Percentiles rank a stretch among this genome's conserved stretches.
Conservation (phyloP, 2,888 invertebrate species). For the Orchesella flavescens region DNA sequence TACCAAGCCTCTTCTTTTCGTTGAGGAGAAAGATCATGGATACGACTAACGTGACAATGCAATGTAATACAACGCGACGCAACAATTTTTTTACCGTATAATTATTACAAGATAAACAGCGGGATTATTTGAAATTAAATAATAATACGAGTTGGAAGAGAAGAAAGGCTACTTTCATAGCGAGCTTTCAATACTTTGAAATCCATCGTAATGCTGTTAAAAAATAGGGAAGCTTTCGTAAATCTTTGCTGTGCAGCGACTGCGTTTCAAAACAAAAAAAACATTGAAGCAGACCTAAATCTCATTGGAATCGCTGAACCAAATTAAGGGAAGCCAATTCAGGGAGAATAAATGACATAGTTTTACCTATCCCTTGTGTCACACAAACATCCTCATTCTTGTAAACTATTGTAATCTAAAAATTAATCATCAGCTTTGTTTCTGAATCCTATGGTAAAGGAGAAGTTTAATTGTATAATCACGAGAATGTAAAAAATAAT, state of each 20-base stretch:
- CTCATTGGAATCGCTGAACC: too few species aligned
- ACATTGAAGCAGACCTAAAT: too few species aligned
- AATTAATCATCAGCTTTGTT: not conserved
- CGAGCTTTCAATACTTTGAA: too few species aligned
- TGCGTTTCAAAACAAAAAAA: too few species aligned
- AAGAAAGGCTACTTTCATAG: not conserved
- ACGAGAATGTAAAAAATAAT: slow-evolving; percentile 38
- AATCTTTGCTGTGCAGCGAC: too few species aligned
- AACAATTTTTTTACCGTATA: not conserved
- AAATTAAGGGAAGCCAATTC: too few species aligned
- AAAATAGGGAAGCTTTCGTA: too few species aligned
- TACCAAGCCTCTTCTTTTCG: not conserved
- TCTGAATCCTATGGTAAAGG: not conserved
- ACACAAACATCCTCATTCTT: too few species aligned
- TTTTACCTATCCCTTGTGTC: too few species aligned
- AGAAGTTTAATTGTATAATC: not conserved
- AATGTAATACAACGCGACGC: not conserved
- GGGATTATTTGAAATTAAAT: not conserved
- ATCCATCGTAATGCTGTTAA: too few species aligned
- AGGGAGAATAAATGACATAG: too few species aligned
- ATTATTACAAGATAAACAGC: too few species aligned
- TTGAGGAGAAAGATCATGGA: slow-evolving; percentile 24
- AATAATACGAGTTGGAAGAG: not conserved
- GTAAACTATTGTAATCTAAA: not conserved
- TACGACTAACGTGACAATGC: slow-evolving; percentile 17